Evolutionary conservation across 2,888 invertebrate genomes (phyloP).

Genomic region (Muscina levida): DNA sequence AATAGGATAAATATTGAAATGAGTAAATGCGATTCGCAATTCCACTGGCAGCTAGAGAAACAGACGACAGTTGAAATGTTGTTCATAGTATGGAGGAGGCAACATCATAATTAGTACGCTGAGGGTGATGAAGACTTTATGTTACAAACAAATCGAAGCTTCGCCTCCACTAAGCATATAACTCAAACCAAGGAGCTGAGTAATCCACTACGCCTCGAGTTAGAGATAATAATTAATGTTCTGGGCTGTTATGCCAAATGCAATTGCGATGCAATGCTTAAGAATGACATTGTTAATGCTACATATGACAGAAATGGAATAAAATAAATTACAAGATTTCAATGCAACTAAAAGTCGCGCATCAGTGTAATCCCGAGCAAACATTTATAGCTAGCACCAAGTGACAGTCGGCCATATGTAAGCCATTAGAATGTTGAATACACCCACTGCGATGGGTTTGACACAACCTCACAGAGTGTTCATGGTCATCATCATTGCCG

Average conservation of each 20-base stretch:
- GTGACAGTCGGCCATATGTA: neutral
- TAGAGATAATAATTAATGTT: neutral
- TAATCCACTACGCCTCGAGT: neutral
- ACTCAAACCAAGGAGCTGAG: neutral
- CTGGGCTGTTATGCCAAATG: too few relatives aligned
- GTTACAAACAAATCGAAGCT: conserved; percentile 17
- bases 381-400: neutral
- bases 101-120: conserved; percentile 48
- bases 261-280: neutral
- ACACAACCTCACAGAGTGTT: too few relatives aligned
- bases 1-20: conserved; percentile 15
- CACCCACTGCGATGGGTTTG: too few relatives aligned
- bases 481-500: neutral
- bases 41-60: conserved; percentile 24
- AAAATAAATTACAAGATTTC: neutral
- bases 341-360: neutral
- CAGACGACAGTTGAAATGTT: conserved; percentile 48
- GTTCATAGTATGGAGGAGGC: conserved; percentile 41
- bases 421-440: neutral
- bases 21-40: conserved; percentile 3
- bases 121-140: conserved; percentile 24
- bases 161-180: neutral
- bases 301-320: neutral
- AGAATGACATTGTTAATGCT: neutral
- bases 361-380: too few relatives aligned